Conservation (phyloP, 2,797 vertebrate species). For the Eleutherodactylus coqui region DNA sequence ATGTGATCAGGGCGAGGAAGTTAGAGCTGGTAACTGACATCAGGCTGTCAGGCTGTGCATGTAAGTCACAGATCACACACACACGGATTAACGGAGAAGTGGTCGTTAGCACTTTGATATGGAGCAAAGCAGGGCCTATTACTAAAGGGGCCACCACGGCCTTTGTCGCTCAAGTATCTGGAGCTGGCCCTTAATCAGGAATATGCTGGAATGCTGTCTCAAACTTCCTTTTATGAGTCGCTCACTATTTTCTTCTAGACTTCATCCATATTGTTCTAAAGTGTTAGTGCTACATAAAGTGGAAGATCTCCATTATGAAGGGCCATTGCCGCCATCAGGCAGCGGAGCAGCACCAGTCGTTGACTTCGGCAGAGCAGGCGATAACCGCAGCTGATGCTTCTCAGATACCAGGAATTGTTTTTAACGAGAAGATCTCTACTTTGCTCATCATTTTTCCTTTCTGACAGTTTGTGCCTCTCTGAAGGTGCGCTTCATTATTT, state of each 20-base stretch:
- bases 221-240: too few relatives aligned
- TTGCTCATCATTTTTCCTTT: slow-evolving; percentile 38
- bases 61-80: too few relatives aligned
- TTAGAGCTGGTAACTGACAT: too few relatives aligned
- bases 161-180: too few relatives aligned
- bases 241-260: too few relatives aligned
- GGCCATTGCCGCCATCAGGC: neutral
- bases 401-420: slow-evolving; percentile 3
- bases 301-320: neutral
- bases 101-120: too few relatives aligned
- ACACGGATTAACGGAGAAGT: too few relatives aligned
- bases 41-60: too few relatives aligned
- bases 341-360: neutral
- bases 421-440: slow-evolving; percentile 46
- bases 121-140: too few relatives aligned
- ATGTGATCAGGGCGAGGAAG: too few relatives aligned
- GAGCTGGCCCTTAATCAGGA: neutral
- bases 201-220: neutral
- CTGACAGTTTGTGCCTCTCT: slow-evolving; percentile 54
- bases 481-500: slow-evolving; percentile 68
- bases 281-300: neutral
- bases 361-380: neutral
- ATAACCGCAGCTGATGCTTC: neutral
- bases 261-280: neutral
- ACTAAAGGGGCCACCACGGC: too few relatives aligned